Percentiles rank a stretch among this genome's conserved stretches.
Conservation (phyloP, 2,888 invertebrate genomes). For the Dorcus parallelipipedus region DNA sequence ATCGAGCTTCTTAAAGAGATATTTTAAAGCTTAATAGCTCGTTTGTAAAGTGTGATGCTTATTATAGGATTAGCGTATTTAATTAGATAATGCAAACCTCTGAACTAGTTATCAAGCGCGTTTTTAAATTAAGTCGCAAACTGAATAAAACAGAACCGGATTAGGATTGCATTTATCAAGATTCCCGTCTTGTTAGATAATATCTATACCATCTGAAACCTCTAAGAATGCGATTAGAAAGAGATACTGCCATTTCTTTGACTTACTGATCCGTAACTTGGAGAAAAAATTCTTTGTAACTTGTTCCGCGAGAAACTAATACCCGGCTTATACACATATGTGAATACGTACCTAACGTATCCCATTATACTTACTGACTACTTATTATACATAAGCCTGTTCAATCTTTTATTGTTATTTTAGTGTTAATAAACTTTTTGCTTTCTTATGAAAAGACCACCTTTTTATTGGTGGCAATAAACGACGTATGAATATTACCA, state of each 20-base stretch:
- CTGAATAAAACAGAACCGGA: constrained; percentile 25
- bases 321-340: not conserved
- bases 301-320: constrained; percentile 2
- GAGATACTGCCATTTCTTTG: constrained; percentile 44
- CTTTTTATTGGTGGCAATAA: too few relatives aligned
- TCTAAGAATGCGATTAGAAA: constrained; percentile 39
- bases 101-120: constrained; percentile 10
- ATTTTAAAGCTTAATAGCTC: too few relatives aligned
- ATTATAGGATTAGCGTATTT: not conserved
- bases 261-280: constrained; percentile 37
- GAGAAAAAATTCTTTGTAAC: not conserved
- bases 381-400: too few relatives aligned
- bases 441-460: too few relatives aligned
- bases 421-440: too few relatives aligned
- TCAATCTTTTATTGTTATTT: too few relatives aligned
- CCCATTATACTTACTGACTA: too few relatives aligned
- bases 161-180: constrained; percentile 30
- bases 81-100: constrained; percentile 15
- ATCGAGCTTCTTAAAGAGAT: too few relatives aligned
- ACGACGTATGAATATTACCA: too few relatives aligned
- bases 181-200: constrained; percentile 35
- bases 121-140: constrained; percentile 22
- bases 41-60: not conserved
- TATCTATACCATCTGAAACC: constrained; percentile 8
- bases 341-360: too few relatives aligned